Evolutionary conservation across 2,113 vertebrate species (phyloP).

Genomic region (Periophthalmodon schlosseri): DNA sequence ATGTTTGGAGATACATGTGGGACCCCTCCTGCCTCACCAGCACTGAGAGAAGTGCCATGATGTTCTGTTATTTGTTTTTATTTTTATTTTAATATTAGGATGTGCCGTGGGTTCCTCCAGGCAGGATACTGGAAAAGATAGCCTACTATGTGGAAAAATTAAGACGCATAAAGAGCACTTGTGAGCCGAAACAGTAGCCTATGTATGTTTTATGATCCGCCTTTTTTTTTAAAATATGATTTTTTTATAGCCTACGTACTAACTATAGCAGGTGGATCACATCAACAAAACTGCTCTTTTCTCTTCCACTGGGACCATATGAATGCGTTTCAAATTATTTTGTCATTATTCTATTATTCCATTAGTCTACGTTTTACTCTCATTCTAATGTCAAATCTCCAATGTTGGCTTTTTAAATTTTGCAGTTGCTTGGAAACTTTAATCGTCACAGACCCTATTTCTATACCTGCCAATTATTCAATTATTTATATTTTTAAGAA

Average conservation of each 20-base stretch:
- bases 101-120: slow-evolving; percentile 47
- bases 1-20: slow-evolving; percentile 72
- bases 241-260: slow-evolving; percentile 8
- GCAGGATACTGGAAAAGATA: slow-evolving; percentile 22
- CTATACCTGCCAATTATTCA: background rate
- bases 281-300: background rate
- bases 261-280: background rate
- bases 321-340: background rate
- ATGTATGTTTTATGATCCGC: background rate
- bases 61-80: slow-evolving; percentile 62
- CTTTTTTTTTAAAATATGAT: slow-evolving; percentile 32
- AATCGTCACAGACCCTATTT: background rate
- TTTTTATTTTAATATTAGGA: slow-evolving; percentile 61
- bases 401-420: no score
- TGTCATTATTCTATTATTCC: background rate
- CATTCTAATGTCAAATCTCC: background rate
- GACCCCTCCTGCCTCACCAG: slow-evolving; percentile 44
- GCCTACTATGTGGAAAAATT: slow-evolving; percentile 54
- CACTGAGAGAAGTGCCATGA: slow-evolving; percentile 56
- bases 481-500: background rate
- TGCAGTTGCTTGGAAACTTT: background rate
- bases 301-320: background rate
- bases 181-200: slow-evolving; percentile 38
- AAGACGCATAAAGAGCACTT: slow-evolving; percentile 54
- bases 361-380: background rate